phyloP scores from a whole-genome alignment of 1,140 invertebrate genomes.

The Drosophila sechellia region DNA sequence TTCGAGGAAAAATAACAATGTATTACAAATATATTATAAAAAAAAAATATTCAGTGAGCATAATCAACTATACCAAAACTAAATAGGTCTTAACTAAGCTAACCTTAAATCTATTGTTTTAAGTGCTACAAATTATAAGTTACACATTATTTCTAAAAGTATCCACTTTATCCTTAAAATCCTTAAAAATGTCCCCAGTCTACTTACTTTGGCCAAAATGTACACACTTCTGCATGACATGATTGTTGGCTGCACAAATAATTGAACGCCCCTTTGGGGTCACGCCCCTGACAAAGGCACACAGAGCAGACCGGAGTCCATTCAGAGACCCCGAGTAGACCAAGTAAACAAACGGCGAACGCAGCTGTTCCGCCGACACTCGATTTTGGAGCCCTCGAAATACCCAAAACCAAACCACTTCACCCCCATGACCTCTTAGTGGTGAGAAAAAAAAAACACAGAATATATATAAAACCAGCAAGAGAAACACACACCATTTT shows the following conservation, averaged over 20 bases:
- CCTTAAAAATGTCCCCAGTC: background rate
- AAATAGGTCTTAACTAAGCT: too few species aligned
- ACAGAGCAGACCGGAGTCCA: conserved; percentile 17
- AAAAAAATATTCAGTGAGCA: too few species aligned
- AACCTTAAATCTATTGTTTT: too few species aligned
- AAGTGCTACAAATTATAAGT: too few species aligned
- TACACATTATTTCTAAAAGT: background rate
- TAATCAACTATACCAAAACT: too few species aligned
- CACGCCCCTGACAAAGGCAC: conserved; percentile 12
- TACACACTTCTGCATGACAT: background rate
- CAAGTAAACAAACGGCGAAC: conserved; percentile 66
- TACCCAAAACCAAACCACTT: conserved; percentile 12
- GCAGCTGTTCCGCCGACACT: conserved; percentile 51
- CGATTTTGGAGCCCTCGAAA: conserved; percentile 5
- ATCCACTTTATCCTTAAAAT: background rate
- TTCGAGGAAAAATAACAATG: too few species aligned
- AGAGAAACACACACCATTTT: conserved; percentile 18
- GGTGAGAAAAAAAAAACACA: conserved; percentile 15
- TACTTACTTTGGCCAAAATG: too few species aligned
- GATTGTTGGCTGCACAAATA: conserved; percentile 1
- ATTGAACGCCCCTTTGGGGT: background rate
- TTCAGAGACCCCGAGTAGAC: conserved; percentile 50
- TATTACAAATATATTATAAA: too few species aligned
- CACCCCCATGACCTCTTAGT: conserved; percentile 23
- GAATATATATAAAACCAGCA: conserved; percentile 23